These are phyloP conservation scores for Polietes domitor DNA, from an alignment of 2,888 invertebrate genomes.

Conservation along the genomic window DNA sequence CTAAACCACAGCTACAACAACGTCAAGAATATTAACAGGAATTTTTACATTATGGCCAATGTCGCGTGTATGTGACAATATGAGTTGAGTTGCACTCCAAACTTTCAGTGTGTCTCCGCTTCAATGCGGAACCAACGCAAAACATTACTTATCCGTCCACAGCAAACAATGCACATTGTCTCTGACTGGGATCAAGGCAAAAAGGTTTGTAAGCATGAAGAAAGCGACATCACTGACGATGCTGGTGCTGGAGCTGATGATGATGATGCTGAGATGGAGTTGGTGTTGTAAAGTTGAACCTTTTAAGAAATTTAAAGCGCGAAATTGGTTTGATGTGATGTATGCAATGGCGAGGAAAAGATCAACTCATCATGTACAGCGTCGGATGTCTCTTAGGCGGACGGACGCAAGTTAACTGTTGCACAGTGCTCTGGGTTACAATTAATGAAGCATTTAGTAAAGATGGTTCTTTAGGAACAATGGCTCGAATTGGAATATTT, in stretches of 20 bases:
- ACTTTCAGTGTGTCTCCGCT: not conserved
- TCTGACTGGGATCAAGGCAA: not conserved
- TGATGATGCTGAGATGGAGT: not conserved
- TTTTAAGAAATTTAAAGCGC: slow-evolving; percentile 63
- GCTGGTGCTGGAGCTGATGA: slow-evolving; percentile 13
- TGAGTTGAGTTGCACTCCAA: not conserved
- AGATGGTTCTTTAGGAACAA: too few relatives aligned
- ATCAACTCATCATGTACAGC: slow-evolving; percentile 7
- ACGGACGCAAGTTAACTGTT: not conserved
- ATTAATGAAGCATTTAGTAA: too few relatives aligned
- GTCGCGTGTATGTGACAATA: slow-evolving; percentile 23
- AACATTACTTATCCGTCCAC: not conserved
- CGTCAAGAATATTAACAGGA: not conserved
- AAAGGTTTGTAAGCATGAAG: not conserved
- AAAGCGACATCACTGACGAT: not conserved
- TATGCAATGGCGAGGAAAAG: slow-evolving; percentile 34
- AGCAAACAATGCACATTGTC: slow-evolving; percentile 1
- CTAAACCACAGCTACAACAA: not conserved
- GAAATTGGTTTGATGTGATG: slow-evolving; percentile 65
- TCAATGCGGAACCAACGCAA: slow-evolving; percentile 13
- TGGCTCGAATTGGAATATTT: too few relatives aligned
- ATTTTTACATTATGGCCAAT: not conserved
- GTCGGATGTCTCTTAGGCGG: not conserved
- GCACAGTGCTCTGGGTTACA: too few relatives aligned
- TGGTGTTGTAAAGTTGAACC: slow-evolving; percentile 41